These are phyloP conservation scores for Coptodon bakossiorum DNA, from an alignment of 2,113 vertebrate genomes.

Conservation along the genomic window DNA sequence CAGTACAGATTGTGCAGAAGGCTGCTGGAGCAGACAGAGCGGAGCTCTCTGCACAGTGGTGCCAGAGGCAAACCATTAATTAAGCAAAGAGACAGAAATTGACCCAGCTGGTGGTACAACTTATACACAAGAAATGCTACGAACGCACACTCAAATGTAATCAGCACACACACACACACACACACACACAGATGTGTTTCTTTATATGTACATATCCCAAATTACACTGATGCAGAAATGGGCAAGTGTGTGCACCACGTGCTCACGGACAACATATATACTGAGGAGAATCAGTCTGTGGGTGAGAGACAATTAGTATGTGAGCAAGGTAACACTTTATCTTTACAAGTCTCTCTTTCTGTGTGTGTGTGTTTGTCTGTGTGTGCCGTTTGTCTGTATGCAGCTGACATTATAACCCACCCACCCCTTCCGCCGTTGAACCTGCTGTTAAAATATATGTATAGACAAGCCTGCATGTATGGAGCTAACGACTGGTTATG, in stretches of 20 bases:
- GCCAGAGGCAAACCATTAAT: constrained; percentile 65
- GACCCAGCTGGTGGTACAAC: constrained; percentile 60
- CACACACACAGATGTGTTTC: background rate
- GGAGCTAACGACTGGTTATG: constrained; percentile 18
- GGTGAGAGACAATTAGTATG: constrained; percentile 20
- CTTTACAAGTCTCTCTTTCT: background rate
- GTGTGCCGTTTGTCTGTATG: background rate
- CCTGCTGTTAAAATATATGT: constrained; percentile 26
- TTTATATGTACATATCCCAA: background rate
- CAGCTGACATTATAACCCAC: background rate
- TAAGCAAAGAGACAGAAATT: constrained; percentile 63
- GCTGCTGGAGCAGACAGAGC: constrained; percentile 49
- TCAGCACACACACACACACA: background rate
- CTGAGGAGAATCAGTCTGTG: constrained; percentile 3
- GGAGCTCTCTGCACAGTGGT: constrained; percentile 43
- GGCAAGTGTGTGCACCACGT: background rate
- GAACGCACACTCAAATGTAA: background rate
- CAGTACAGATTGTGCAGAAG: constrained; percentile 18
- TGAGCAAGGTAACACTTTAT: constrained; percentile 17
- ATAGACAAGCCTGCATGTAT: background rate
- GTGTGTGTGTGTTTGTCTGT: background rate
- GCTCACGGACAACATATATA: background rate
- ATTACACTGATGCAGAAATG: background rate
- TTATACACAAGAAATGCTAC: constrained; percentile 1
- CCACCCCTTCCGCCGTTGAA: background rate